Conservation (phyloP, 2,113 vertebrate genomes). For the Catharus fuscescens region DNA sequence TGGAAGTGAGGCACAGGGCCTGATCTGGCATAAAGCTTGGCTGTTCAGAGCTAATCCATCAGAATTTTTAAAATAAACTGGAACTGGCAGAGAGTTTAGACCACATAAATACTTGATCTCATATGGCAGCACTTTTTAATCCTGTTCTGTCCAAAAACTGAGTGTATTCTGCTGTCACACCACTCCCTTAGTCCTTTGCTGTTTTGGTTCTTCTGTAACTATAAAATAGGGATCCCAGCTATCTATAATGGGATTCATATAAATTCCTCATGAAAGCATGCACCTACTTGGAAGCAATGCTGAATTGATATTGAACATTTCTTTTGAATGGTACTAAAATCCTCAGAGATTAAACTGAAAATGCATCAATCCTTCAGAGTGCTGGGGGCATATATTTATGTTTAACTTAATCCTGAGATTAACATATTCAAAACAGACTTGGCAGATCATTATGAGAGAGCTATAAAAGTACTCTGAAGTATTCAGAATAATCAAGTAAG, state of each 20-base stretch:
- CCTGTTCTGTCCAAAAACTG: neutral
- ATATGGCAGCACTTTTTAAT: neutral
- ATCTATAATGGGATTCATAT: neutral
- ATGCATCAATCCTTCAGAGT: neutral
- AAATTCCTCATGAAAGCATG: neutral
- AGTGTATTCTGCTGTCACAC: neutral
- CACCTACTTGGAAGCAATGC: neutral
- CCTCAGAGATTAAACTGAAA: neutral
- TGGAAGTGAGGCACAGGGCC: neutral
- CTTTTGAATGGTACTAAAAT: neutral
- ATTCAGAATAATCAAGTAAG: constrained; percentile 22
- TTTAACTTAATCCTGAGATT: neutral
- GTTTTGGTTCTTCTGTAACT: neutral
- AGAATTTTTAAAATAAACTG: neutral
- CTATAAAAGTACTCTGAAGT: neutral
- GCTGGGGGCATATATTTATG: neutral
- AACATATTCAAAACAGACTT: neutral
- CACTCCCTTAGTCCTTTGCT: neutral
- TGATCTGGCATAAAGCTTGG: neutral
- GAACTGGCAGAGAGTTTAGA: neutral
- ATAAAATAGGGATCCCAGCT: neutral
- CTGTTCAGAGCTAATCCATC: neutral
- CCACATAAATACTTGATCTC: neutral
- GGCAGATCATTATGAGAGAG: neutral
- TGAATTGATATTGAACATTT: neutral